Conservation (phyloP, 2,888 invertebrate species). For the Synanthedon andrenaeformis region DNA sequence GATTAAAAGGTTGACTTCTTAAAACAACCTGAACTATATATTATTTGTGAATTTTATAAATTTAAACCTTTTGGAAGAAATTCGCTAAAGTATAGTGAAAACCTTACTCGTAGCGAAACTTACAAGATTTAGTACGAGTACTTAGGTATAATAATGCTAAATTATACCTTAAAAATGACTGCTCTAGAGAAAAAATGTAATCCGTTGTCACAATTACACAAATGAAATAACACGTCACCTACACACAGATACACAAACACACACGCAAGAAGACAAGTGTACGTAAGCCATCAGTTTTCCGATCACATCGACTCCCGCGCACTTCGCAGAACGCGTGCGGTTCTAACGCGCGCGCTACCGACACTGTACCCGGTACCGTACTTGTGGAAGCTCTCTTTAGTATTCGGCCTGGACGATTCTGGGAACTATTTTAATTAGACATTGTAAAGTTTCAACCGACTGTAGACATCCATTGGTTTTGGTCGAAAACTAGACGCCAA, state of each 20-base stretch:
- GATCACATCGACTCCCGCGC: constrained; percentile 37
- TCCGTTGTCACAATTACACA: constrained; percentile 14
- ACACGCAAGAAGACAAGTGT: constrained; percentile 13
- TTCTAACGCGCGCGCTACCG: constrained; percentile 26
- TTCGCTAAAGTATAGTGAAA: no score
- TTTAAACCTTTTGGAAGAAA: no score
- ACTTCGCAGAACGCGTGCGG: constrained; percentile 54
- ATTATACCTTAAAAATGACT: background rate
- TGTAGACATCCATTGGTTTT: background rate
- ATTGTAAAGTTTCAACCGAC: background rate
- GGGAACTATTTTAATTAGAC: background rate
- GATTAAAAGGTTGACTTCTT: no score
- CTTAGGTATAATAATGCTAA: no score
- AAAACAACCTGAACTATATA: no score
- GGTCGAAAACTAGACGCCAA: no score
- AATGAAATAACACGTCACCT: constrained; percentile 3
- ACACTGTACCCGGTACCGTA: constrained; percentile 16
- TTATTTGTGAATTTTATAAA: no score
- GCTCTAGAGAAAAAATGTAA: constrained; percentile 9
- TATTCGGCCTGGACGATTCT: background rate
- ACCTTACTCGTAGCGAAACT: no score
- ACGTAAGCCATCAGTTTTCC: constrained; percentile 33
- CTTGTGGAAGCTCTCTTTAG: constrained; percentile 2
- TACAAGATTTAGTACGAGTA: no score
- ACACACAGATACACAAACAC: constrained; percentile 11